These are phyloP conservation scores for Circaetus gallicus DNA, from an alignment of 2,113 vertebrate genomes.

Conservation along the genomic window DNA sequence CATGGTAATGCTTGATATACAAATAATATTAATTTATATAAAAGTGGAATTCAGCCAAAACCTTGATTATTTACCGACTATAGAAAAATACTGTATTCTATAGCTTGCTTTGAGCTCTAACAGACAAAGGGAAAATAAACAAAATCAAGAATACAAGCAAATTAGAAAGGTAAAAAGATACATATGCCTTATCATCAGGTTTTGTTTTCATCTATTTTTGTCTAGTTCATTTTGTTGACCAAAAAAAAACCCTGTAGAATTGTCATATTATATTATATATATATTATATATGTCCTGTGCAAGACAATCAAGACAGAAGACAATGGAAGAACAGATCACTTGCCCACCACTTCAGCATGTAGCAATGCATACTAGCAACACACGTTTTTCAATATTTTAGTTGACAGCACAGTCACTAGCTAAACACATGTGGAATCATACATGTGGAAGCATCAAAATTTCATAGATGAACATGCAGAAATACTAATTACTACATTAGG, in stretches of 20 bases:
- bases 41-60: not conserved
- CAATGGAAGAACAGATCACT: not conserved
- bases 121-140: not conserved
- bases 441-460: not conserved
- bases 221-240: not conserved
- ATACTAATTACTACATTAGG: not conserved
- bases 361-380: not conserved
- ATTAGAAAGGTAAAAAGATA: not conserved
- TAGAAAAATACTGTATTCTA: not conserved
- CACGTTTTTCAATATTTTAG: not conserved
- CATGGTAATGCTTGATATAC: not conserved
- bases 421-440: not conserved
- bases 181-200: not conserved
- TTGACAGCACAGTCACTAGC: not conserved
- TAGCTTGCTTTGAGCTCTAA: not conserved
- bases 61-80: not conserved
- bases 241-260: not conserved
- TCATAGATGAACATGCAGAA: not conserved
- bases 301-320: not conserved
- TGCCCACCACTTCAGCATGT: not conserved
- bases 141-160: not conserved
- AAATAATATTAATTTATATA: not conserved
- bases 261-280: not conserved
- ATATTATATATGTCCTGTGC: not conserved
- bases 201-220: not conserved